A percentile compares a stretch with the other conserved stretches of the same genome.
phyloP scores from a whole-genome alignment of 2,888 invertebrate genomes.

The Flexamia atlantica region DNA sequence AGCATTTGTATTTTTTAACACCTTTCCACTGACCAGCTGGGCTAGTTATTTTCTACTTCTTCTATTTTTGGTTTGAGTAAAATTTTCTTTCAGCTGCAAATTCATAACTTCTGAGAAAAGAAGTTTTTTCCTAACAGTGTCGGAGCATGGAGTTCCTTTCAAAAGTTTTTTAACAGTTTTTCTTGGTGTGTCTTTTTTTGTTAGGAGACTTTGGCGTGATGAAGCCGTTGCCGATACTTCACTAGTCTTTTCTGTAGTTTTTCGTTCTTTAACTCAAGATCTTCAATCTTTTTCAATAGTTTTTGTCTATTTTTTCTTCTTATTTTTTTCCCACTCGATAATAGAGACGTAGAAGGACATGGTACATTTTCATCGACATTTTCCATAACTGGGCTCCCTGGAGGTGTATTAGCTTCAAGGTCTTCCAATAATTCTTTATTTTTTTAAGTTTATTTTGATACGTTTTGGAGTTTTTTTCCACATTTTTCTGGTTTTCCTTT shows the following conservation, averaged over 20 bases:
- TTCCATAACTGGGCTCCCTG: slow-evolving; percentile 40
- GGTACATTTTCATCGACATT: slow-evolving; percentile 40
- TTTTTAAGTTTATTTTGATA: slow-evolving; percentile 41
- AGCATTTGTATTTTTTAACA: slow-evolving; percentile 31
- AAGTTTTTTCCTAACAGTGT: slow-evolving; percentile 52
- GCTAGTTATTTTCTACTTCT: slow-evolving; percentile 44
- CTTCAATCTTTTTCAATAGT: slow-evolving; percentile 39
- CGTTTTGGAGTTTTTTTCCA: slow-evolving; percentile 51
- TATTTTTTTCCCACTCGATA: slow-evolving; percentile 46
- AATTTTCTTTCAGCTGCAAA: slow-evolving; percentile 50
- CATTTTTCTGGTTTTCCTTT: slow-evolving; percentile 53
- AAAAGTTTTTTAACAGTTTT: slow-evolving; percentile 57
- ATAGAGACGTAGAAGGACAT: slow-evolving; percentile 38
- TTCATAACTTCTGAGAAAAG: slow-evolving; percentile 56
- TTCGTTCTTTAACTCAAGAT: slow-evolving; percentile 47
- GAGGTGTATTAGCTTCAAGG: slow-evolving; percentile 54
- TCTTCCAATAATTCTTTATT: slow-evolving; percentile 48
- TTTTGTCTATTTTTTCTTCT: slow-evolving; percentile 43
- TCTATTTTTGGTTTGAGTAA: slow-evolving; percentile 49
- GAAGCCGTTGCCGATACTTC: slow-evolving; percentile 48
- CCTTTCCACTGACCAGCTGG: slow-evolving; percentile 54
- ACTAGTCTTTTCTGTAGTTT: slow-evolving; percentile 29
- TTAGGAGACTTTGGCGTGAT: slow-evolving; percentile 46
- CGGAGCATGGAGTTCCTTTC: slow-evolving; percentile 45
- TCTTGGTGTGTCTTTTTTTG: slow-evolving; percentile 52